Conservation (phyloP, 2,888 invertebrate genomes). For the Nymphalis polychloros region DNA sequence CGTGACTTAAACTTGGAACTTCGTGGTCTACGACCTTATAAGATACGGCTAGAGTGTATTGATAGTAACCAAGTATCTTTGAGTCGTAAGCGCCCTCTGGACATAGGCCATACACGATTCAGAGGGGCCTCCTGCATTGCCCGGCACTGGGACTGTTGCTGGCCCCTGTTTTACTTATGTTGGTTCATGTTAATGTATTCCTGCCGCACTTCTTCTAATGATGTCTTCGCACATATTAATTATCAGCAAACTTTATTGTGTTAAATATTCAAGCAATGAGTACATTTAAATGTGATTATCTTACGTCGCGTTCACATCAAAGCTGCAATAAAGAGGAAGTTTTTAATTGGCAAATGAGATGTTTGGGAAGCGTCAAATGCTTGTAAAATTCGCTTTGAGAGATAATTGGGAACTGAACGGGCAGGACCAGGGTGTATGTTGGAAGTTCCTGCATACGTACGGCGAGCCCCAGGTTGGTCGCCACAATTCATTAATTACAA, state of each 20-base stretch:
- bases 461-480: slow-evolving; percentile 9
- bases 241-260: slow-evolving; percentile 1
- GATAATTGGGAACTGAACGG: slow-evolving; percentile 19
- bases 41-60: no score
- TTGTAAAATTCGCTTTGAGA: slow-evolving; percentile 26
- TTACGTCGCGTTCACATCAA: slow-evolving; percentile 3
- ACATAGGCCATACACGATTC: no score
- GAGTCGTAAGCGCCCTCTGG: no score
- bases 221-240: not conserved
- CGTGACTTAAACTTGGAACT: no score
- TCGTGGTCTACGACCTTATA: no score
- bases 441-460: slow-evolving; percentile 12
- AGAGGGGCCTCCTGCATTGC: no score
- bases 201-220: no score
- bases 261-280: slow-evolving; percentile 12
- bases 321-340: slow-evolving; percentile 22
- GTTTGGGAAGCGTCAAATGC: slow-evolving; percentile 26
- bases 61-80: no score
- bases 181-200: no score
- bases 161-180: no score
- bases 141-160: no score
- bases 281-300: slow-evolving; percentile 13
- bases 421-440: not conserved
- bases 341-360: slow-evolving; percentile 27
- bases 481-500: slow-evolving; percentile 8